phyloP scores from a whole-genome alignment of 2,797 vertebrate species.

The Cyprinella venusta region DNA sequence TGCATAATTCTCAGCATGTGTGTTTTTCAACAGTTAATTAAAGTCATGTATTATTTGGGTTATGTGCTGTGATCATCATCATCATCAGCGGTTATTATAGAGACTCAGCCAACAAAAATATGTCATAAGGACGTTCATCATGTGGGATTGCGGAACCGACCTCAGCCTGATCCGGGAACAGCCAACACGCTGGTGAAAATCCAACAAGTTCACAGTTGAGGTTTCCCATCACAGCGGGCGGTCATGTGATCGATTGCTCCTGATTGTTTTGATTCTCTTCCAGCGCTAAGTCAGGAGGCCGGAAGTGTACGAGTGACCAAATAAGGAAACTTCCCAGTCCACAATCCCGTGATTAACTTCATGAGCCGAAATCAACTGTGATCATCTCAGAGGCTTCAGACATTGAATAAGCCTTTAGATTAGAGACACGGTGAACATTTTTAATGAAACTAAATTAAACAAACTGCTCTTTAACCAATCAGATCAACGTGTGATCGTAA shows the following conservation, averaged over 20 bases:
- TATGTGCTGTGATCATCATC: background rate
- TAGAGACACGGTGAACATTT: background rate
- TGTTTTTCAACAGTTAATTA: constrained; percentile 49
- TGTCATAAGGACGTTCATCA: constrained; percentile 28
- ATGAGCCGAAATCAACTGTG: background rate
- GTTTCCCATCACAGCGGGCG: constrained; percentile 27
- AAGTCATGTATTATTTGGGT: background rate
- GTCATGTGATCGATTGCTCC: constrained; percentile 67
- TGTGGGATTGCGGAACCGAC: constrained; percentile 65
- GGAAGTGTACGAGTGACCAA: constrained; percentile 57
- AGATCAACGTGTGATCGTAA: too few relatives aligned
- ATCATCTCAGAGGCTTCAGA: background rate
- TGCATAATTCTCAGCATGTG: constrained; percentile 40
- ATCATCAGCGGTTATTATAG: background rate
- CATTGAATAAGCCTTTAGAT: background rate
- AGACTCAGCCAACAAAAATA: too few relatives aligned
- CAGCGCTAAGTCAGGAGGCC: constrained; percentile 38
- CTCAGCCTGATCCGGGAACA: constrained; percentile 62
- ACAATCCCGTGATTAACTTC: background rate
- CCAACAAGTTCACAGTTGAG: constrained; percentile 58
- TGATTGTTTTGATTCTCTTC: constrained; percentile 19
- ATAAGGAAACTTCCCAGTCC: constrained; percentile 61
- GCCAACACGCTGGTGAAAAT: constrained; percentile 67
- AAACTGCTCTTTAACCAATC: too few relatives aligned
- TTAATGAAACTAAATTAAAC: background rate